Evolutionary conservation across 2,113 vertebrate species (phyloP).

Genomic region (Callopanchax toddi): DNA sequence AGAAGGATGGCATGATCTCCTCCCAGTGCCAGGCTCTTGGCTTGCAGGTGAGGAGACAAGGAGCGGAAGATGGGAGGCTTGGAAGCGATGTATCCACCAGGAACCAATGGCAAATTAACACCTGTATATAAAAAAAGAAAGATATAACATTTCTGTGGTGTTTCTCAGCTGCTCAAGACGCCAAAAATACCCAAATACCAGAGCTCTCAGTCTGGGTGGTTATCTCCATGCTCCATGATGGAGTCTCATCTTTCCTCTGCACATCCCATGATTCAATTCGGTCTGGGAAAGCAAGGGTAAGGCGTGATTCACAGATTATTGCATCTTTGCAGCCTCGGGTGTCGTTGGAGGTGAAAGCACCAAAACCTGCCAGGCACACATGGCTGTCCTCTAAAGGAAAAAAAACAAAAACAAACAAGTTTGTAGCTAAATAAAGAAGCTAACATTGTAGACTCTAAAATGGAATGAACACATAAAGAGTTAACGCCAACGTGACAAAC

Average conservation of each 20-base stretch:
- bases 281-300: slow-evolving; percentile 76
- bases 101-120: slow-evolving; percentile 82
- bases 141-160: neutral
- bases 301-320: slow-evolving; percentile 76
- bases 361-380: slow-evolving; percentile 74
- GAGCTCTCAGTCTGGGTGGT: slow-evolving; percentile 13
- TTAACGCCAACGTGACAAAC: too few relatives aligned
- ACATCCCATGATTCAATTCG: slow-evolving; percentile 71
- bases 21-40: slow-evolving; percentile 81
- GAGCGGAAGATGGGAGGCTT: slow-evolving; percentile 79
- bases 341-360: neutral
- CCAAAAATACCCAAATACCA: slow-evolving; percentile 37
- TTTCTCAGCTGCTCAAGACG: neutral
- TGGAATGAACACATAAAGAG: too few relatives aligned
- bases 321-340: slow-evolving; percentile 78
- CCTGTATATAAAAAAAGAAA: slow-evolving; percentile 28
- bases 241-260: slow-evolving; percentile 60
- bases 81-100: slow-evolving; percentile 80
- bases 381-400: slow-evolving; percentile 43
- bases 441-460: too few relatives aligned
- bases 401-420: neutral
- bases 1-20: slow-evolving; percentile 84
- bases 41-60: slow-evolving; percentile 74
- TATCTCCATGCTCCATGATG: slow-evolving; percentile 71
- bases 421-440: neutral